Base-by-base conservation (phyloP, 2,113 vertebrate genomes). In the Cromileptes altivelis region DNA sequence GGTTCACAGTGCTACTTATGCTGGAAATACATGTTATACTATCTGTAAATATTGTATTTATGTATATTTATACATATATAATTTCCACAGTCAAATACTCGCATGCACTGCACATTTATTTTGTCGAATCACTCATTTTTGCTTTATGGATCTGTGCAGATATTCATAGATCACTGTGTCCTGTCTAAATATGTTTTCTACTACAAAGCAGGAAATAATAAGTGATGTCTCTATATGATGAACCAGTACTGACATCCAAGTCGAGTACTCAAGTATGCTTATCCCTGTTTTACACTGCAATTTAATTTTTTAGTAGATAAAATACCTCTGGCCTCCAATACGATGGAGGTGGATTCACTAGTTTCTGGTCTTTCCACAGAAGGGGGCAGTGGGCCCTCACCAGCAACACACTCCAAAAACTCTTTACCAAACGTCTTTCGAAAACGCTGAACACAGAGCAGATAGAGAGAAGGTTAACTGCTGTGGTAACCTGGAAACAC, bases 301-400 rank as follows among this genome's bases (percentile, higher is more conserved):
- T 60, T 64, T 27, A 18, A 25, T 50, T 58, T 21, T 2, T 11
- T 17, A 17, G 27, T 0, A 21, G 15, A 53, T 3, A 52, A 75
- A 72, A 90, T 70, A 97, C 97, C 96, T 96, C 95, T 94, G 89
- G 94, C 86, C 74, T 95, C 91, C 45, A 83, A 74, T 85, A 90
- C 85, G 45, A 91, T 55, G 19, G 81, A 78, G 50, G 89, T 83
- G 25, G 95, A 92, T 88, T 93, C 92, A 79, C 78, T 42, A 4
- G 37, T 80, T 76, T 84, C 78, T 21, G 93, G 89, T 88, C 85
- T 89, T 73, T 81, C 91, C 58, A 85, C 77, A 85, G 83, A 83
- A 90, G 70, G 11, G 47, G 80, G 69, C 19, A 57, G 84, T 47
- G 52, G 85, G 37, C 21, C 70, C 47, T 60, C 53, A 76, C 53